Evolutionary conservation across 2,113 vertebrate species (phyloP).

Genomic region (Lagopus muta): DNA sequence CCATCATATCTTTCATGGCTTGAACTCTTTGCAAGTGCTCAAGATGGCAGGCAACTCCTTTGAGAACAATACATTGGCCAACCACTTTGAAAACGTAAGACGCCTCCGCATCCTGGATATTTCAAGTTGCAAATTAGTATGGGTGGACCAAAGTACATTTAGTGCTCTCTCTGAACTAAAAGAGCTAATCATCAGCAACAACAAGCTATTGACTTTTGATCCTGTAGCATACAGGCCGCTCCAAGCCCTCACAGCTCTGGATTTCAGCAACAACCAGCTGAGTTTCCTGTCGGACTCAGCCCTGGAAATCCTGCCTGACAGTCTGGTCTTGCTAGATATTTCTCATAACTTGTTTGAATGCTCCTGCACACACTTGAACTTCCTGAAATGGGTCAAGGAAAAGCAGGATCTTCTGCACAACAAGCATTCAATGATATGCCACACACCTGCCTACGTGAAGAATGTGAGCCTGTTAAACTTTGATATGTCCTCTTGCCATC

Average conservation of each 20-base stretch:
- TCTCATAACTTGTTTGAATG: slow-evolving; percentile 77
- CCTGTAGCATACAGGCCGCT: slow-evolving; percentile 33
- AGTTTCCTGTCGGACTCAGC: slow-evolving; percentile 35
- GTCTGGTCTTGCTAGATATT: slow-evolving; percentile 65
- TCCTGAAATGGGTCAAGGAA: slow-evolving; percentile 75
- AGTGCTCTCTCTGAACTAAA: slow-evolving; percentile 59
- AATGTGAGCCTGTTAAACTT: slow-evolving; percentile 33
- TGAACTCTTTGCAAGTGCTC: slow-evolving; percentile 73
- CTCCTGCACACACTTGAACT: slow-evolving; percentile 67
- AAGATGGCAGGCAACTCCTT: slow-evolving; percentile 82
- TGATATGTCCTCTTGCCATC: slow-evolving; percentile 58
- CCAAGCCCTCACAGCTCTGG: slow-evolving; percentile 63
- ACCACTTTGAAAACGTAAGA: slow-evolving; percentile 72
- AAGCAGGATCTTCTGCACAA: slow-evolving; percentile 49
- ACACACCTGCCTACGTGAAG: not conserved
- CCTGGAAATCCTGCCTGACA: slow-evolving; percentile 53
- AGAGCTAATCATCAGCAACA: slow-evolving; percentile 78
- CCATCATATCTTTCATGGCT: slow-evolving; percentile 68
- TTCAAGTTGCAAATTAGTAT: slow-evolving; percentile 75
- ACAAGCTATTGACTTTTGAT: slow-evolving; percentile 75
- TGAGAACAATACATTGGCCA: slow-evolving; percentile 45
- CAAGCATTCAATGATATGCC: slow-evolving; percentile 65
- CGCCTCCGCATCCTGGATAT: slow-evolving; percentile 76
- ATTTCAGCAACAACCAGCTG: slow-evolving; percentile 78
- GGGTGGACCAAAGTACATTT: slow-evolving; percentile 66